Evolutionary conservation across 2,888 invertebrate genomes (phyloP).

Genomic region (Pharmacophagus antenor): DNA sequence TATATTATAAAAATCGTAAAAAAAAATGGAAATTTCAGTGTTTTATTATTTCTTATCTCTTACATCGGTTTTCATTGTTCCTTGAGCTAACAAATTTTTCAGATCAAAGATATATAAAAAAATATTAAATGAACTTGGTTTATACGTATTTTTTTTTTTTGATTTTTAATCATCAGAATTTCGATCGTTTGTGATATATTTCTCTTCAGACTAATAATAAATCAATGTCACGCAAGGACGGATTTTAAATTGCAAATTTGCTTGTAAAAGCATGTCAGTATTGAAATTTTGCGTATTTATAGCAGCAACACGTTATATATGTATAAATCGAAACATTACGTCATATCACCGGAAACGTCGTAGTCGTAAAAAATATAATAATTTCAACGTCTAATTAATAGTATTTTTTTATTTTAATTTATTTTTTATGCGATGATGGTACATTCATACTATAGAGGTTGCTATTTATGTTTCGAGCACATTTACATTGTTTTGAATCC

Average conservation of each 20-base stretch:
- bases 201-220: neutral
- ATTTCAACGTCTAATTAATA: neutral
- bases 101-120: too few relatives aligned
- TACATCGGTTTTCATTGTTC: too few relatives aligned
- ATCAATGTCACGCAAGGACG: slow-evolving; percentile 3
- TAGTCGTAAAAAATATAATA: neutral
- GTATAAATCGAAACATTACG: neutral
- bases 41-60: too few relatives aligned
- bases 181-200: slow-evolving; percentile 1
- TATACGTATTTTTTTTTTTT: neutral
- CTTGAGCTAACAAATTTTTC: too few relatives aligned
- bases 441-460: too few relatives aligned
- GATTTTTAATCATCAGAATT: neutral
- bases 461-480: too few relatives aligned
- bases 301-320: neutral
- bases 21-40: too few relatives aligned
- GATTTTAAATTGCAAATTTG: slow-evolving; percentile 6
- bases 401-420: too few relatives aligned
- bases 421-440: too few relatives aligned
- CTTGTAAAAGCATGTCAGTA: neutral
- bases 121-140: too few relatives aligned
- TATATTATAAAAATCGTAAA: too few relatives aligned
- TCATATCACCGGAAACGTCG: neutral
- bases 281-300: neutral
- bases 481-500: too few relatives aligned